Evolutionary conservation across 2,797 vertebrate species (phyloP), one percentile per base, ranked within the genome.

Genomic region (Microcaecilia unicolor): DNA sequence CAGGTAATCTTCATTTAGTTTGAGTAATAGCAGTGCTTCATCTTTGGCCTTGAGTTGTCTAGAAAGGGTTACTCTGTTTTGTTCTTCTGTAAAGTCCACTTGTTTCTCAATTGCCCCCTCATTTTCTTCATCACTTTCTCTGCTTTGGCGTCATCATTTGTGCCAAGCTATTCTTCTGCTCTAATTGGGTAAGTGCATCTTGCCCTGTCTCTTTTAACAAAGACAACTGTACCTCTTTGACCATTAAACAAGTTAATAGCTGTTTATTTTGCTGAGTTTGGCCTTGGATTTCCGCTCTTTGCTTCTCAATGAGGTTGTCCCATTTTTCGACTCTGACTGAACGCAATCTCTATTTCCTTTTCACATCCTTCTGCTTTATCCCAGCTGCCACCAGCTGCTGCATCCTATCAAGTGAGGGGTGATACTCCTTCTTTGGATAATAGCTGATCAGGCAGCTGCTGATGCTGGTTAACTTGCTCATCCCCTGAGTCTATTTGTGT

Each of bases 1-100:
- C 10, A 80, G 48, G 12, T 57, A 41, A 5, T 48, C 23, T 17
- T 64, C 49, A 8, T 51, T 51, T 12, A 45, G 28, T 8, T 38
- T 44, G 37, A 71, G 56, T 0, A 55, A 30, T 2, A 27, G 37
- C 30, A 61, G 63, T 46, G 81, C 74, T 4, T 52, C 65, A 34
- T 74, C 66, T 68, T 72, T 75, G 38, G 75, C 73, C 13, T 73
- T 46, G 2, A 79, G 67, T 55, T 74, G 76, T 5, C 46, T 32
- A 9, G 72, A 78, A 38, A 80, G 55, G 0, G 40, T 56, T 27
- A 75, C 52, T 4, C 37, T 29, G 9, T 15, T 25, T 37, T 73
- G 67, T 44, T 33, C 34, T 8, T 15, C 10, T 6, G 35, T 14
- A 17, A 18, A 25, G 35, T 15, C 17, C 12, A 1, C 8, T 61